phyloP scores from a whole-genome alignment of 2,888 invertebrate genomes.

The Athalia circularis region DNA sequence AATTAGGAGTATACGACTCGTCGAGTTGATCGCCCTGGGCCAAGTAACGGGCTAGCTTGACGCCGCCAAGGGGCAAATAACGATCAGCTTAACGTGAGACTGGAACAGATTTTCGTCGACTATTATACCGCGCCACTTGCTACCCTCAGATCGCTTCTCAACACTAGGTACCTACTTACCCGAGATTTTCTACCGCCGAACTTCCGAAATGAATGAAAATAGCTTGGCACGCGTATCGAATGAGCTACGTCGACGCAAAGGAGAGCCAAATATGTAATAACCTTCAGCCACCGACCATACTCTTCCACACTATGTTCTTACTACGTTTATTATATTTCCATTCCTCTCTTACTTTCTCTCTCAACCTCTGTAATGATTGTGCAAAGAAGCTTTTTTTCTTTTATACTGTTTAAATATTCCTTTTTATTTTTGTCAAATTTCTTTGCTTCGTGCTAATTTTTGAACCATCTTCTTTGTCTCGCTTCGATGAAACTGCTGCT shows the following conservation, averaged over 20 bases:
- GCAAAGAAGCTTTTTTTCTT: not conserved
- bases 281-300: slow-evolving; percentile 5
- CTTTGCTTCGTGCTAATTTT: slow-evolving; percentile 13
- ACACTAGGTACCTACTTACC: not conserved
- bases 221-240: slow-evolving; percentile 31
- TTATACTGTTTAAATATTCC: not conserved
- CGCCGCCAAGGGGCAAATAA: slow-evolving; percentile 21
- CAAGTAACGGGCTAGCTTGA: slow-evolving; percentile 18
- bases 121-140: not conserved
- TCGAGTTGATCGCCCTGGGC: not conserved
- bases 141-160: no score
- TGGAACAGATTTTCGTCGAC: slow-evolving; percentile 22
- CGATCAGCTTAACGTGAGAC: slow-evolving; percentile 29
- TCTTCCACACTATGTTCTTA: slow-evolving; percentile 7
- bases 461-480: slow-evolving; percentile 23
- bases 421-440: slow-evolving; percentile 16
- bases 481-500: slow-evolving; percentile 35
- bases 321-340: slow-evolving; percentile 32
- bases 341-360: slow-evolving; percentile 49
- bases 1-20: not conserved
- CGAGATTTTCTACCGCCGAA: slow-evolving; percentile 29
- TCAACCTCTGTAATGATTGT: slow-evolving; percentile 8
- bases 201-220: slow-evolving; percentile 33
- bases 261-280: slow-evolving; percentile 38
- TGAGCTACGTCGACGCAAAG: slow-evolving; percentile 13